Evolutionary conservation across 1,140 invertebrate species (phyloP).

Genomic region (Archivesica marissinica): DNA sequence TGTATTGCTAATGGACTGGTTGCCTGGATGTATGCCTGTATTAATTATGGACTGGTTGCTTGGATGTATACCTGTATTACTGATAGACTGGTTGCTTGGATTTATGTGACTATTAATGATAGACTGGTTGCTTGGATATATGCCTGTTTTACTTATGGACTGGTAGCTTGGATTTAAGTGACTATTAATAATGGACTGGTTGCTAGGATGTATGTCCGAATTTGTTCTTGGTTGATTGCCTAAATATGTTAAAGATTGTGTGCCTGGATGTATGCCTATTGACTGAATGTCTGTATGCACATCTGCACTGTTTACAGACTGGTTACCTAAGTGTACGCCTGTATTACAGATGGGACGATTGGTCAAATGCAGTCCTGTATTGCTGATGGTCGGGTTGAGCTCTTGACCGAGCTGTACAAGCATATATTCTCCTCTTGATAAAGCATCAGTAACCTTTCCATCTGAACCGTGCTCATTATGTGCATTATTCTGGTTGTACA

Average conservation of each 20-base stretch:
- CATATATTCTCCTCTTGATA: background rate
- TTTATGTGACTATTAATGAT: background rate
- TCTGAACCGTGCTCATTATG: too few relatives aligned
- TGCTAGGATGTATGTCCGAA: background rate
- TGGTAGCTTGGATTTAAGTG: background rate
- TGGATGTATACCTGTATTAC: background rate
- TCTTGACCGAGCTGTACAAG: conserved; percentile 10
- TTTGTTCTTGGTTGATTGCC: background rate
- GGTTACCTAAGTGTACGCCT: background rate
- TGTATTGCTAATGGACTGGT: background rate
- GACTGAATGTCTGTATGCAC: too few relatives aligned
- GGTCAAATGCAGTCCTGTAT: background rate
- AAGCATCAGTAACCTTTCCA: background rate
- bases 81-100: background rate
- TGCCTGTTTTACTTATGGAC: background rate
- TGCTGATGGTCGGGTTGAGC: too few relatives aligned
- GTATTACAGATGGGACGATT: background rate
- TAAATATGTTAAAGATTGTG: background rate
- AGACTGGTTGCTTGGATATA: background rate
- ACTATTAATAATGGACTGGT: background rate
- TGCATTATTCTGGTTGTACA: conserved; percentile 4
- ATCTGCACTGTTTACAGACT: background rate
- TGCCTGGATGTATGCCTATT: background rate
- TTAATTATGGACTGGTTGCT: too few relatives aligned
- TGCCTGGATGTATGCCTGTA: background rate